Evolutionary conservation across 2,113 vertebrate species (phyloP), one percentile per base, ranked within the genome.

Genomic region (Athene noctua): DNA sequence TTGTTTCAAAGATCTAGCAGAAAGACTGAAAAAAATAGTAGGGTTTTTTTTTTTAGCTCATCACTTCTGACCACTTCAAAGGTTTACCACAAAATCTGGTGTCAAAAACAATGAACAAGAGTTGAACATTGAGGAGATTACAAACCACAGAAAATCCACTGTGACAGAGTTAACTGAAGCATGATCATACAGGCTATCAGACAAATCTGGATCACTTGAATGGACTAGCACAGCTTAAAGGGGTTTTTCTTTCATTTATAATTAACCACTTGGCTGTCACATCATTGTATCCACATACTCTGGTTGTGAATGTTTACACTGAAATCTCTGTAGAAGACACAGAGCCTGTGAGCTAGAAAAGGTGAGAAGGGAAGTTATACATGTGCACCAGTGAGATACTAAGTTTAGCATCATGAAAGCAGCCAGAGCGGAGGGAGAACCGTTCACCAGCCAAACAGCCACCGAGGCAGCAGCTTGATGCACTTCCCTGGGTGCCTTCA

Each of bases 201-300:
- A 96, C 79, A 94, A 96, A 97, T 93, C 70, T 80, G 77, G 94
- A 95, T 81, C 90, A 92, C 73, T 97, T 95, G 90, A 95, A 92
- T 15, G 84, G 47, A 96, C 82, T 85, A 84, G 59, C 59, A 51
- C 42, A 49, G 80, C 84, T 92, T 57, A 87, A 90, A 97, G 82
- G 91, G 84, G 77, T 68, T 72, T 94, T 94, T 94, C 93, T 75
- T 94, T 96, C 96, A 96, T 96, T 94, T 97, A 95, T 93, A 97
- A 96, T 97, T 94, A 97, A 97, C 83, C 61, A 92, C 65, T 94
- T 82, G 54, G 71, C 83, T 92, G 82, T 96, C 88, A 95, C 66
- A 84, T 71, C 84, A 26, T 68, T 36, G 72, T 74, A 85, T 80
- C 80, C 70, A 68, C 19, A 7, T 55, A 34, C 34, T 61, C 82